These are phyloP conservation scores for Otus scops DNA, from an alignment of 2,797 vertebrate genomes.

Conservation along the genomic window DNA sequence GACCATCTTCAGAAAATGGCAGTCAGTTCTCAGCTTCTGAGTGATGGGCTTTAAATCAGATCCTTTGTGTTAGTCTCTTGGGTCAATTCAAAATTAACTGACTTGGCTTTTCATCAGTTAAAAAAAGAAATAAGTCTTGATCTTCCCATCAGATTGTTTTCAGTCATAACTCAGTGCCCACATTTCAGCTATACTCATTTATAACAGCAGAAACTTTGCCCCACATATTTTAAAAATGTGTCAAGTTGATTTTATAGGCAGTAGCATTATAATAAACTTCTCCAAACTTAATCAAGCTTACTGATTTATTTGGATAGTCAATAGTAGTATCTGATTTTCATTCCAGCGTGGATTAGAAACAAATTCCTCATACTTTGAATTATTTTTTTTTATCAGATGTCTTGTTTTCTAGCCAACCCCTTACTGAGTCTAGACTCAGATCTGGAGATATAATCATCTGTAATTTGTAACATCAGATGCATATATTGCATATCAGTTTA, in stretches of 20 bases:
- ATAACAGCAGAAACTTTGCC: conserved; percentile 1
- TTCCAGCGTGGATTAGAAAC: background rate
- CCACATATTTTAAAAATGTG: conserved; percentile 15
- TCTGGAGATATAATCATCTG: conserved; percentile 23
- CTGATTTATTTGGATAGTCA: conserved; percentile 43
- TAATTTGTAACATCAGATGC: conserved; percentile 32
- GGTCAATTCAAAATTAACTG: conserved; percentile 40
- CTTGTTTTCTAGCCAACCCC: conserved; percentile 30
- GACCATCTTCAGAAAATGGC: conserved; percentile 53
- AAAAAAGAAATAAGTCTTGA: conserved; percentile 20
- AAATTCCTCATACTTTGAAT: conserved; percentile 40
- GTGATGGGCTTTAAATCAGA: conserved; percentile 44
- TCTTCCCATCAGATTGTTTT: conserved; percentile 34
- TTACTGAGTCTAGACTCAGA: conserved; percentile 17
- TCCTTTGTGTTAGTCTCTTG: conserved; percentile 20
- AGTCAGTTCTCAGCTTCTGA: conserved; percentile 43
- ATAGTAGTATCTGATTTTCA: conserved; percentile 51
- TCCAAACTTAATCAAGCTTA: conserved; percentile 33
- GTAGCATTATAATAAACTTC: conserved; percentile 43
- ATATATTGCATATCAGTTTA: background rate
- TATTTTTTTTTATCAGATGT: conserved; percentile 33
- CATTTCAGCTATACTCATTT: background rate
- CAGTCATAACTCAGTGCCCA: background rate
- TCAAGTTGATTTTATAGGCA: conserved; percentile 41
- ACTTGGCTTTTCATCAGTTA: conserved; percentile 42